Base-by-base conservation (phyloP, 2,888 invertebrate species). In the Amphimallon solstitiale region DNA sequence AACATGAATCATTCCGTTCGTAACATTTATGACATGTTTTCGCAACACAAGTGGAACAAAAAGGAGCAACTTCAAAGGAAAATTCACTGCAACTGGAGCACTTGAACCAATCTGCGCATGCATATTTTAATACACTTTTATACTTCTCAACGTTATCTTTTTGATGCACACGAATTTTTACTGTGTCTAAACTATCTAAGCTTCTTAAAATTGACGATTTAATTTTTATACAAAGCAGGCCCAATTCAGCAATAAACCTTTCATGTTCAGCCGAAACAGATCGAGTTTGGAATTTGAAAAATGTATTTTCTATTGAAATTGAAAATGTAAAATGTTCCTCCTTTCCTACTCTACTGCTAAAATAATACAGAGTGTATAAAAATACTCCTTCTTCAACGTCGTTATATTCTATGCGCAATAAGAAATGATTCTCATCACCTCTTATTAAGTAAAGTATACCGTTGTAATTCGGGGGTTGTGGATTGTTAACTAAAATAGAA, bases 331-430 rank as follows among this genome's bases (percentile, higher is more conserved):
- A n/a, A n/a, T n/a, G n/a, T n/a, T n/a, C n/a, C n/a, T n/a, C n/a
- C 5, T 23, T 23, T 23, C 23, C 2, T 23, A 2, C 5, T 23
- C 4, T 19, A 51, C 10, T 35, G 1, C n/a, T 19, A 19, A 52
- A 52, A 19, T 37, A 52, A n/a, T 52, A 52, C 17, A 52, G 37
- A n/a, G 19, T n/a, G 17, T n/a, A 52, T 4, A 15, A 17, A 19
- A 17, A 37, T 7, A n/a, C 2, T 19, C 19, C 17, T 19, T 23
- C 23, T 4, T 52, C 5, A 51, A 9, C 10, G 2, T n/a, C 10
- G 10, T 37, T 5, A 7, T n/a, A 35, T 17, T 52, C 15, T 37
- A 52, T 52, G n/a, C 17, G 6, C n/a, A 52, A 5, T 35, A 52
- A 19, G 14, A 37, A 52, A 6, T 37, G n/a, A 17, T n/a, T 15